Evolutionary conservation across 2,113 vertebrate genomes (phyloP).

Genomic region (Verasper variegatus): DNA sequence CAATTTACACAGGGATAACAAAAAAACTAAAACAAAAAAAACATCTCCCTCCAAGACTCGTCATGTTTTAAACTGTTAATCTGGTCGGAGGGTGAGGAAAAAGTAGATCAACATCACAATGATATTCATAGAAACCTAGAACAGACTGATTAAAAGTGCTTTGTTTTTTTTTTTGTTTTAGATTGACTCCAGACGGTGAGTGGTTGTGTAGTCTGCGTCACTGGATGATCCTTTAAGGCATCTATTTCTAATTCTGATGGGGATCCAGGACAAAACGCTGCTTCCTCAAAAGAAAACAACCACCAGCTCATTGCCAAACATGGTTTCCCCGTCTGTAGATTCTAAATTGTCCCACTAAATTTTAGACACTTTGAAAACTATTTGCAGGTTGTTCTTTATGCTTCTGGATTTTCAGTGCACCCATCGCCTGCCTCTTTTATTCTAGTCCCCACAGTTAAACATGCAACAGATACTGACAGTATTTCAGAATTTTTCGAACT

Average conservation of each 20-base stretch:
- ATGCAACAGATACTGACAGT: conserved; percentile 70
- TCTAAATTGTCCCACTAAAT: conserved; percentile 22
- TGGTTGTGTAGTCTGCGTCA: conserved; percentile 27
- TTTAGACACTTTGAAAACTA: neutral
- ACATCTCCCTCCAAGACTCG: conserved; percentile 24
- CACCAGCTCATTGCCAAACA: conserved; percentile 4
- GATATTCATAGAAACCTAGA: conserved; percentile 53
- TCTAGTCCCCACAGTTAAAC: conserved; percentile 30
- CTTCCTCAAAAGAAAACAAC: conserved; percentile 5
- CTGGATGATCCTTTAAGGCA: conserved; percentile 74
- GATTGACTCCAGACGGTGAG: conserved; percentile 46
- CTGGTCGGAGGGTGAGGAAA: conserved; percentile 9
- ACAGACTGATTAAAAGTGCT: conserved; percentile 66
- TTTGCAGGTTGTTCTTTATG: neutral
- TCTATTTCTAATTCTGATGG: conserved; percentile 60
- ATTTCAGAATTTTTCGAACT: conserved; percentile 81
- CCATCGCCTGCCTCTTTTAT: neutral
- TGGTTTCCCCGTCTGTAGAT: conserved; percentile 20
- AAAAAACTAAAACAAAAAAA: conserved; percentile 29
- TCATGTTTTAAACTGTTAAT: conserved; percentile 46
- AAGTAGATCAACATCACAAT: conserved; percentile 42
- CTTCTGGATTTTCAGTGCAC: conserved; percentile 24
- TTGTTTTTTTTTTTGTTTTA: conserved; percentile 33
- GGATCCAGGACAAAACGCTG: conserved; percentile 34
- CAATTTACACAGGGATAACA: conserved; percentile 39